A percentile compares a stretch with the other conserved stretches of the same genome.
These are phyloP conservation scores for Pristionchus maxplancki DNA, from an alignment of 2,888 invertebrate species.

Conservation along the genomic window DNA sequence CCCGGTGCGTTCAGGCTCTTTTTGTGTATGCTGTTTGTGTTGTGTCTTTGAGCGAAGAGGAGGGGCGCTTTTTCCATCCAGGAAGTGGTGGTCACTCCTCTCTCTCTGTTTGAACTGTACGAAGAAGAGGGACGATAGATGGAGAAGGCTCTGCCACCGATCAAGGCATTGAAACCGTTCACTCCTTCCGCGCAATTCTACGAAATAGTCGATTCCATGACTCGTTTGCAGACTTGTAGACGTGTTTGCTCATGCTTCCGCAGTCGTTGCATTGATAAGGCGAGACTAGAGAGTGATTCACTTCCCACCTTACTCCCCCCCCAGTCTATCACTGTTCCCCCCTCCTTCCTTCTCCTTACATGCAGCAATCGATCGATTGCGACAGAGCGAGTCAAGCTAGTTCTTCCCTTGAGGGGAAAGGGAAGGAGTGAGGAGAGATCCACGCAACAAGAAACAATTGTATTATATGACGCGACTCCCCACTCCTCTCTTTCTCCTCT, in stretches of 20 bases:
- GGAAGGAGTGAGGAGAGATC: slow-evolving; percentile 7
- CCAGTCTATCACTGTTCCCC: not conserved
- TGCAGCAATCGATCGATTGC: slow-evolving; percentile 36
- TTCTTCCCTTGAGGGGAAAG: slow-evolving; percentile 11
- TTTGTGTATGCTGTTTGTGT: slow-evolving; percentile 32
- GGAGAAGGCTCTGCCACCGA: not conserved
- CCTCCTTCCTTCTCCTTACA: not conserved
- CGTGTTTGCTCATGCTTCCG: not conserved
- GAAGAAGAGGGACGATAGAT: not conserved
- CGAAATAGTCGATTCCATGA: not conserved
- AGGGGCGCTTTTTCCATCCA: slow-evolving; percentile 32
- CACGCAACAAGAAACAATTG: slow-evolving; percentile 46
- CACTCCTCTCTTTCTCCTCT: not conserved
- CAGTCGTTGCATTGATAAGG: not conserved
- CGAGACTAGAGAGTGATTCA: slow-evolving; percentile 7
- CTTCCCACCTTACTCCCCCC: not conserved
- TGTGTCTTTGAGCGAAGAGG: slow-evolving; percentile 12
- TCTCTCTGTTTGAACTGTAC: slow-evolving; percentile 46
- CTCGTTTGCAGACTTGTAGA: not conserved
- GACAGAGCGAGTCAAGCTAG: slow-evolving; percentile 19
- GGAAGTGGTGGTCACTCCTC: slow-evolving; percentile 38
- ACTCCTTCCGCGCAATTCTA: not conserved
- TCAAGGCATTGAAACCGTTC: slow-evolving; percentile 24
- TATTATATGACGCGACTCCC: slow-evolving; percentile 40
- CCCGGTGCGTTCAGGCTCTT: slow-evolving; percentile 11